These are phyloP conservation scores for Aspidapion aeneum DNA, from an alignment of 2,888 invertebrate species.

Conservation along the genomic window DNA sequence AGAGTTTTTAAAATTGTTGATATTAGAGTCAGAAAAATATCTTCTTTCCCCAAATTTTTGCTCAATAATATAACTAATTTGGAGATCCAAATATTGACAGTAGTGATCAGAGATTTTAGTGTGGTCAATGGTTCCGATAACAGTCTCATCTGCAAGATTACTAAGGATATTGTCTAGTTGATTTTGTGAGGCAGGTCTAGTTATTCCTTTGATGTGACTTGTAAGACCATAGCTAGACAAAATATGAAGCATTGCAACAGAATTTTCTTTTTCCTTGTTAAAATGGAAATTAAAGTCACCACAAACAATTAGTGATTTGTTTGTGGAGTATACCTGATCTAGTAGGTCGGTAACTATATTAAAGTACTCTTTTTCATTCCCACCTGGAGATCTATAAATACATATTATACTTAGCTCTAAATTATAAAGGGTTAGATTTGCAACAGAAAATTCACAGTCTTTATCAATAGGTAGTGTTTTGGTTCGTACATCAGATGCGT, in stretches of 20 bases:
- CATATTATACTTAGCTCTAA: too few species aligned
- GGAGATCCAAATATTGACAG: not conserved
- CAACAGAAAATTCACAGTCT: not conserved
- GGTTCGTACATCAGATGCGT: not conserved
- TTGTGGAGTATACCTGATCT: not conserved
- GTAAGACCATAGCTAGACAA: not conserved
- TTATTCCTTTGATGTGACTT: not conserved
- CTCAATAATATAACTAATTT: not conserved
- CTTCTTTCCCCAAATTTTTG: not conserved
- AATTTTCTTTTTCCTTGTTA: not conserved
- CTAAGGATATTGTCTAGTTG: not conserved
- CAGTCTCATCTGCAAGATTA: not conserved
- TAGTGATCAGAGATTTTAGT: not conserved
- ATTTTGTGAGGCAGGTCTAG: not conserved
- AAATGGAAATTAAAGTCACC: not conserved
- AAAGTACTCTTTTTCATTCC: not conserved
- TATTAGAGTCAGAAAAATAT: not conserved
- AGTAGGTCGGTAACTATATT: not conserved
- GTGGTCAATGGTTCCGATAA: not conserved
- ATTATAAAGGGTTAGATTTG: not conserved
- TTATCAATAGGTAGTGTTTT: not conserved
- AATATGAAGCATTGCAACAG: not conserved
- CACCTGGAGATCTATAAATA: not conserved
- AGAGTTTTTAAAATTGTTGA: not conserved
- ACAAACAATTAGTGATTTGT: not conserved